Base-by-base conservation (phyloP, 1,140 invertebrate genomes). In the Cherax quadricarinatus region DNA sequence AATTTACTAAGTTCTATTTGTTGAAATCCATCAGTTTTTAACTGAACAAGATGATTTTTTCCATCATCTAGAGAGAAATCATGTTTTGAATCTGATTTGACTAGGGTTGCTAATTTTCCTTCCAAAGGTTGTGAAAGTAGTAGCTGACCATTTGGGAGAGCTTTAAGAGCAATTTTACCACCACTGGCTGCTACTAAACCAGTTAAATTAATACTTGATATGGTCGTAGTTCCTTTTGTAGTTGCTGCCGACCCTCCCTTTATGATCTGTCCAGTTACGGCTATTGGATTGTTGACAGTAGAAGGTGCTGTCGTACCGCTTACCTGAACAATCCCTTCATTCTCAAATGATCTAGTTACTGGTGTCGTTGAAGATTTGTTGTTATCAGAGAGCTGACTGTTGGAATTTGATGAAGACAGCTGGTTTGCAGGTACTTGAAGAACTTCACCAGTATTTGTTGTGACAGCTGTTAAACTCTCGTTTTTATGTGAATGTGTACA, bases 401-500 rank as follows among this genome's bases (percentile, higher is more conserved):
- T 30, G 70, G 70, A 75, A 75, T 12, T 75, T 21, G 66, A 70
- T 9, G 70, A 75, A 48, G 83, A 62, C 4, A 90, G 62, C 51
- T 93, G 92, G 88, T 57, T 89, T 51, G 82, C 86, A 3, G 88
- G 92, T 30, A 93, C 90, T 53, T 93, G 92, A 70, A 93, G 86
- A 53, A 93, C 88, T 53, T 93, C 92, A 16, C 92, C 92, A 21
- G 87, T 89, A 48, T 87, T 88, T 57, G 92, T 93, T 66, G 92
- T 89, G 57, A 93, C 90, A 24, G 88, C 80, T 41, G 92, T 93
- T 53, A 93, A 66, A 30, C 30, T 91, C 41, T 86, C 85, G 60
- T 78, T 87, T 14, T 88, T 88, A 70, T 95, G 95, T 83, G 95
- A 94, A 1, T 91, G 82, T 48, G 94, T 86, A 73, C 92, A 94